phyloP scores from a whole-genome alignment of 2,797 vertebrate species.

The Artibeus lituratus region DNA sequence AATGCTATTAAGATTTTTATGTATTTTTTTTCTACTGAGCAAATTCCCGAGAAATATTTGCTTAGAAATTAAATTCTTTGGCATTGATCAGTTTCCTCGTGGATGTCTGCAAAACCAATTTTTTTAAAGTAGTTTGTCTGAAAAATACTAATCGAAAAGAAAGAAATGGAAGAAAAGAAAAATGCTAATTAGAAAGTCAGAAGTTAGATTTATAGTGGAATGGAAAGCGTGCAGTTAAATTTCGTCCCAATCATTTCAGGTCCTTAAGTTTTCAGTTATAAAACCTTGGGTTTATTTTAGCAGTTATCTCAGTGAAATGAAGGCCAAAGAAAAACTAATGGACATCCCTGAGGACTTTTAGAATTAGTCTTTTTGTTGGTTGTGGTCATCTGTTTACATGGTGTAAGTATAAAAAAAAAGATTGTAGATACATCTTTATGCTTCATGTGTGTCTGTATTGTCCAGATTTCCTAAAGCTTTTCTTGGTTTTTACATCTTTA shows the following conservation, averaged over 20 bases:
- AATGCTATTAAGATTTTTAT: slow-evolving; percentile 21
- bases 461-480: slow-evolving; percentile 20
- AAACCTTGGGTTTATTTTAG: not conserved
- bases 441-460: not conserved
- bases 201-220: slow-evolving; percentile 1
- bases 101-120: not conserved
- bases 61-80: slow-evolving; percentile 32
- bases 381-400: not conserved
- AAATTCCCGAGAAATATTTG: slow-evolving; percentile 41
- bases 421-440: not conserved
- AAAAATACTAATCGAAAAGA: not conserved
- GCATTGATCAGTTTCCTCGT: not conserved
- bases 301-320: not conserved
- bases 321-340: not conserved
- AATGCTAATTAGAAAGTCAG: not conserved
- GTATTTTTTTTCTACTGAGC: not conserved
- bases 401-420: not conserved
- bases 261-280: not conserved
- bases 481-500: slow-evolving; percentile 22
- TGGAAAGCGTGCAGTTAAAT: slow-evolving; percentile 17
- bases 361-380: not conserved
- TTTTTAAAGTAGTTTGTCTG: not conserved
- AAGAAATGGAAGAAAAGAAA: not conserved
- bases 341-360: not conserved
- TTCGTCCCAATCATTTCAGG: not conserved